phyloP scores from a whole-genome alignment of 2,797 vertebrate genomes.

The Salmo trutta region DNA sequence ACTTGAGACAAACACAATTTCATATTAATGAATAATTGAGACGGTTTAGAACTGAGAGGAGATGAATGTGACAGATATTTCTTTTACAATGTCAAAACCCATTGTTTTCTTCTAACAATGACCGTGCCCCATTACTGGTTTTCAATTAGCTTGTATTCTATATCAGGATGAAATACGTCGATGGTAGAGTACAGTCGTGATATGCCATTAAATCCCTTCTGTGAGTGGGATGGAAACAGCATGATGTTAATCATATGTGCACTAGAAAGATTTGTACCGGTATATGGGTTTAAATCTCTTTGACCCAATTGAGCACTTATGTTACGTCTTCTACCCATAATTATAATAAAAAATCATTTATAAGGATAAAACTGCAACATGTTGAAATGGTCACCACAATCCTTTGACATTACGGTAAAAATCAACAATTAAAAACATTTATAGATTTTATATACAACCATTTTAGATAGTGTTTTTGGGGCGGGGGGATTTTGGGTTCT shows the following conservation, averaged over 20 bases:
- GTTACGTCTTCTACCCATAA: background rate
- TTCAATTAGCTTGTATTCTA: slow-evolving; percentile 26
- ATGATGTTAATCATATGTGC: background rate
- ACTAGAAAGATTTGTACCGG: background rate
- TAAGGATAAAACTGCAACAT: background rate
- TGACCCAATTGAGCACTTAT: background rate
- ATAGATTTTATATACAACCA: background rate
- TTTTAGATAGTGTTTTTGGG: too few relatives aligned
- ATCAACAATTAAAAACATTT: background rate
- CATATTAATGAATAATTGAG: slow-evolving; percentile 83
- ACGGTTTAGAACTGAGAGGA: slow-evolving; percentile 74
- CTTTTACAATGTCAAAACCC: background rate
- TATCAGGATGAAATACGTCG: slow-evolving; percentile 40
- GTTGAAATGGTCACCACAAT: background rate
- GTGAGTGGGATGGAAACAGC: background rate
- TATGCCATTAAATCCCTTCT: slow-evolving; percentile 2
- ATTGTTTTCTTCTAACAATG: slow-evolving; percentile 51
- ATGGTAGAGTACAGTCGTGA: slow-evolving; percentile 29
- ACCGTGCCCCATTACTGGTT: background rate
- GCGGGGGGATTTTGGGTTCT: too few relatives aligned
- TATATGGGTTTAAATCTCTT: background rate
- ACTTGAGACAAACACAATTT: slow-evolving; percentile 83
- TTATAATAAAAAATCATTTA: background rate
- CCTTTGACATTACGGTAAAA: background rate
- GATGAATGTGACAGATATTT: slow-evolving; percentile 35